Percentiles rank a stretch among this genome's conserved stretches.
Evolutionary conservation across 1,140 invertebrate genomes (phyloP).

Genomic region (Mylabris phalerata): DNA sequence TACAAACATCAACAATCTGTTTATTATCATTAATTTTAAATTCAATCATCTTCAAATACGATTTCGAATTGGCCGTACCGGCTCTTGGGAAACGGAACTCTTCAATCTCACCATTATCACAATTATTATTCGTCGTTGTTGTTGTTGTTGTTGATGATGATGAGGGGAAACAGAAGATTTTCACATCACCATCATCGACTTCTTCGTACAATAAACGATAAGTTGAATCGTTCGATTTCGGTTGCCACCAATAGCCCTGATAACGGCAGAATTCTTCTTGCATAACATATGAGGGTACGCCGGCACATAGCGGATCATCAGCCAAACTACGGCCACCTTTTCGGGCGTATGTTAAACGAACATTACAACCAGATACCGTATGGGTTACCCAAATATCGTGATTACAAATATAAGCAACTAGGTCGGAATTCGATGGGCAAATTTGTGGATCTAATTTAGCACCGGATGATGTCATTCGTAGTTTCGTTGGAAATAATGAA

Average conservation of each 20-base stretch:
- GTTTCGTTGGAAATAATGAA: constrained; percentile 62
- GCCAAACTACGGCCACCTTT: constrained; percentile 64
- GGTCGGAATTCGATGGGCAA: constrained; percentile 77
- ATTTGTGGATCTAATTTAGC: constrained; percentile 83
- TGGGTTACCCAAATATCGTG: constrained; percentile 88
- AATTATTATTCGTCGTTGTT: too few species aligned
- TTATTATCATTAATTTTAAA: constrained; percentile 64
- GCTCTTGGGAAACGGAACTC: constrained; percentile 90
- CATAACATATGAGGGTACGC: constrained; percentile 93
- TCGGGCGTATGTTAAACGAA: constrained; percentile 75
- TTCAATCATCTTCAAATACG: constrained; percentile 80
- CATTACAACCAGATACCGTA: constrained; percentile 61
- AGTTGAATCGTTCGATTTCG: constrained; percentile 38
- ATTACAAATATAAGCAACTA: constrained; percentile 85
- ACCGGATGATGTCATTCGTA: constrained; percentile 60
- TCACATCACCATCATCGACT: constrained; percentile 91
- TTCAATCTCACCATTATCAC: constrained; percentile 69
- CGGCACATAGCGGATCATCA: constrained; percentile 82
- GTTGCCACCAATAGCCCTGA: constrained; percentile 97
- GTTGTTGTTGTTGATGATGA: constrained; percentile 48
- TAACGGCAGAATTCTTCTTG: constrained; percentile 97
- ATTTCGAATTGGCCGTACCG: constrained; percentile 83
- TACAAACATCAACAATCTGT: constrained; percentile 59
- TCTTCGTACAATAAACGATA: constrained; percentile 94
- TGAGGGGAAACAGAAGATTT: constrained; percentile 82